A percentile compares a stretch with the other conserved stretches of the same genome.
phyloP scores from a whole-genome alignment of 2,888 invertebrate species.

The Tortricodes alternella region DNA sequence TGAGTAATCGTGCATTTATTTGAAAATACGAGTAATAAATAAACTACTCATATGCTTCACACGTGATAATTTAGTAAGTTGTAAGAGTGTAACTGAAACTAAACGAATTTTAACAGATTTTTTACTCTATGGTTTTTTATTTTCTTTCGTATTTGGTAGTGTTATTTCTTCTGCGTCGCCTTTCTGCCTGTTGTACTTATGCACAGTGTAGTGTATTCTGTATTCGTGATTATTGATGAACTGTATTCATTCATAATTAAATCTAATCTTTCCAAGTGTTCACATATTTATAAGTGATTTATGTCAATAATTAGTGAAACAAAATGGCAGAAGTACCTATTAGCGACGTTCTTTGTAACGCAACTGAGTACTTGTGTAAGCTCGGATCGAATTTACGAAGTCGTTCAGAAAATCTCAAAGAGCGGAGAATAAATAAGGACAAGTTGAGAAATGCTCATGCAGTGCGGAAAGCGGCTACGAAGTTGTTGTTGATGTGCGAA shows the following conservation, averaged over 20 bases:
- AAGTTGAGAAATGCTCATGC: slow-evolving; percentile 67
- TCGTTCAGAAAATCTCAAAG: slow-evolving; percentile 65
- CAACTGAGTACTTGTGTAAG: slow-evolving; percentile 74
- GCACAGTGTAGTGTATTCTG: no score
- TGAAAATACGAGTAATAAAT: background rate
- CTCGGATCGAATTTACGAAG: slow-evolving; percentile 68
- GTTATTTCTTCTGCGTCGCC: slow-evolving; percentile 34
- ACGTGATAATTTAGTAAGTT: slow-evolving; percentile 15
- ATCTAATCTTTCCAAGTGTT: slow-evolving; percentile 2
- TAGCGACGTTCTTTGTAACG: slow-evolving; percentile 67
- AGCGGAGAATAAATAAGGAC: slow-evolving; percentile 62
- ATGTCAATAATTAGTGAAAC: slow-evolving; percentile 17
- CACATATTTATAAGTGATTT: slow-evolving; percentile 16
- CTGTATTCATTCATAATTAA: slow-evolving; percentile 3
- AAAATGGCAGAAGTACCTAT: slow-evolving; percentile 71
- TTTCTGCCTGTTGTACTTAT: slow-evolving; percentile 10
- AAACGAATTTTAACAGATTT: slow-evolving; percentile 41
- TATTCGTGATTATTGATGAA: slow-evolving; percentile 25
- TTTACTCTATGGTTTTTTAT: slow-evolving; percentile 70
- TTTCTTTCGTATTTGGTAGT: slow-evolving; percentile 42
- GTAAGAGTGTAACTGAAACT: slow-evolving; percentile 18
- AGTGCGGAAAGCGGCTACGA: slow-evolving; percentile 67
- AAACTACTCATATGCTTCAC: background rate
- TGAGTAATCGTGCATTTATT: background rate
- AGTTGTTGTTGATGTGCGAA: slow-evolving; percentile 72